Conservation (phyloP, 2,888 invertebrate species). For the Eristalis arbustorum region DNA sequence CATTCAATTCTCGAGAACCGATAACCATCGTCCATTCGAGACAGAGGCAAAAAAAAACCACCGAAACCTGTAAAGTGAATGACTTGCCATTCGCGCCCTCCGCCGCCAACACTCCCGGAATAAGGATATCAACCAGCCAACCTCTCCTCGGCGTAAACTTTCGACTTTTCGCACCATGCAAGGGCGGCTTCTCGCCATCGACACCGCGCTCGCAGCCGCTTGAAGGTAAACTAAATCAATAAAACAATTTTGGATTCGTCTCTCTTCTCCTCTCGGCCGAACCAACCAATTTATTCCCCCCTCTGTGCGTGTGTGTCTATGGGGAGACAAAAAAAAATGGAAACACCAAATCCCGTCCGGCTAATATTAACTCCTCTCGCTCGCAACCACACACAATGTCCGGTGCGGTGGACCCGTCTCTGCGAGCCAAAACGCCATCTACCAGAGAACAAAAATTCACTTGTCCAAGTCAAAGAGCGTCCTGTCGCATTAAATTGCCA, state of each 20-base stretch:
- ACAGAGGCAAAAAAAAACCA: too few relatives aligned
- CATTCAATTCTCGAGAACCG: background rate
- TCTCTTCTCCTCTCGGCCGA: background rate
- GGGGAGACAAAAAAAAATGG: background rate
- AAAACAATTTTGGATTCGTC: conserved; percentile 26
- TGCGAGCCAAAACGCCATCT: conserved; percentile 37
- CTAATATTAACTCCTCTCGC: background rate
- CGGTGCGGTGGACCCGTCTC: background rate
- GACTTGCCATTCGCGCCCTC: background rate
- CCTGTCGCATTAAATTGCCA: conserved; percentile 56
- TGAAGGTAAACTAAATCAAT: conserved; percentile 42
- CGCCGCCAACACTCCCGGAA: background rate
- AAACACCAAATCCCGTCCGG: background rate
- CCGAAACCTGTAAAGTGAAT: background rate
- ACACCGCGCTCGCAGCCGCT: background rate
- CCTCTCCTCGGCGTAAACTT: background rate
- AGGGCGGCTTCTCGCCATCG: background rate
- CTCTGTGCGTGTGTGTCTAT: background rate
- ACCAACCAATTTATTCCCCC: background rate
- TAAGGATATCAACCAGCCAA: background rate
- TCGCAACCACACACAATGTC: background rate
- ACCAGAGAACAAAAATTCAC: conserved; percentile 65
- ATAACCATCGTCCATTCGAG: background rate
- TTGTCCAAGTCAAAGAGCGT: conserved; percentile 65
- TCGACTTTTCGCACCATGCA: background rate